These are phyloP conservation scores for Paedocypris sp. DNA, from an alignment of 2,113 vertebrate genomes.

Conservation along the genomic window DNA sequence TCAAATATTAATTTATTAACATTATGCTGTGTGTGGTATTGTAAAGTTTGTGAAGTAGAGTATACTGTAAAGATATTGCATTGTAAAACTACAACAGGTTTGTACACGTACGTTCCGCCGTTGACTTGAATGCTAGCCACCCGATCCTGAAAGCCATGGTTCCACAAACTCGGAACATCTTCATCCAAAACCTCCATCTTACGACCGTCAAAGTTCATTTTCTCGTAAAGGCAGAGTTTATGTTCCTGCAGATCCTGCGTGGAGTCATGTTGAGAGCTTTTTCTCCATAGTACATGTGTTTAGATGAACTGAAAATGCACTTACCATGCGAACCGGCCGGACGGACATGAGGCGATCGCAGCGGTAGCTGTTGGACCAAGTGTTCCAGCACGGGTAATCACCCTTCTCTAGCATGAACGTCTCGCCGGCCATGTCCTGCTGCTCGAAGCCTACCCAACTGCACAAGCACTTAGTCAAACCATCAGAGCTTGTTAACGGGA, in stretches of 20 bases:
- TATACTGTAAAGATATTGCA: no score
- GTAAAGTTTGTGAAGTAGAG: no score
- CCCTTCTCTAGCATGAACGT: constrained; percentile 76
- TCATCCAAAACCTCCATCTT: constrained; percentile 77
- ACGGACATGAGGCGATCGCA: constrained; percentile 67
- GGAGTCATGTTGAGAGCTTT: not conserved
- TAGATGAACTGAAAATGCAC: constrained; percentile 12
- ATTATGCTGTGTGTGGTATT: no score
- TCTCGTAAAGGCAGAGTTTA: constrained; percentile 68
- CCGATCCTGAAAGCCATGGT: constrained; percentile 69
- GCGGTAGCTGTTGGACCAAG: constrained; percentile 73
- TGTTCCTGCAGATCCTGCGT: constrained; percentile 66
- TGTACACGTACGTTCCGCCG: constrained; percentile 69
- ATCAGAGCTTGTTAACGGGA: not conserved
- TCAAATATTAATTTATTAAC: no score
- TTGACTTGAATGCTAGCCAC: constrained; percentile 67
- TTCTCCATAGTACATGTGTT: not conserved
- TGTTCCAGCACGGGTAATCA: constrained; percentile 73
- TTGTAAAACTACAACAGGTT: no score
- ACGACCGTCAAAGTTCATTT: constrained; percentile 65
- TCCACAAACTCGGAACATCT: constrained; percentile 73
- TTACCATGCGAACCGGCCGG: constrained; percentile 66
- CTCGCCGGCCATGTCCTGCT: constrained; percentile 66
- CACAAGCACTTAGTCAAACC: no score
- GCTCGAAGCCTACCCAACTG: constrained; percentile 71